Evolutionary conservation across 2,888 invertebrate genomes (phyloP).

Genomic region (Amphimallon solstitiale): DNA sequence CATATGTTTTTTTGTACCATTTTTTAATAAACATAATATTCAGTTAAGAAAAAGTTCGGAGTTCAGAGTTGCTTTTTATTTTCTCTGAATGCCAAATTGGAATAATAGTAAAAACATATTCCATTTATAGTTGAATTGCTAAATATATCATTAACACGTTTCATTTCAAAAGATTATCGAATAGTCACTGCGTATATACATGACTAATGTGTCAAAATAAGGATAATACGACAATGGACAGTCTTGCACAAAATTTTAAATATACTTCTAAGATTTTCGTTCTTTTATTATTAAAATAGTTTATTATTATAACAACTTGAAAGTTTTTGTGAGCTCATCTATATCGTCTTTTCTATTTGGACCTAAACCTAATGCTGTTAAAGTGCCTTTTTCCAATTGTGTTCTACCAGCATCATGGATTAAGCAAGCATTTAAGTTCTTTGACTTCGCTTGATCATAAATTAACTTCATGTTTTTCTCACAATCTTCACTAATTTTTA

Average conservation of each 20-base stretch:
- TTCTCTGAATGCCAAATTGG: too few species aligned
- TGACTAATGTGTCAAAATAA: too few species aligned
- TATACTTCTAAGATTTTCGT: too few species aligned
- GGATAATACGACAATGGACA: too few species aligned
- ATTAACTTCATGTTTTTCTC: slow-evolving; percentile 66
- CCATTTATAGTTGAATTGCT: slow-evolving; percentile 17
- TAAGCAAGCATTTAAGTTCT: slow-evolving; percentile 66
- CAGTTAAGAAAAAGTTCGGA: too few species aligned
- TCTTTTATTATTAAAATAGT: slow-evolving; percentile 1
- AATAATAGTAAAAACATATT: too few species aligned
- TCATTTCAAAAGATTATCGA: too few species aligned
- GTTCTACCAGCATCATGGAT: slow-evolving; percentile 81
- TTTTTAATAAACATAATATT: too few species aligned
- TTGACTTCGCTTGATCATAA: slow-evolving; percentile 64
- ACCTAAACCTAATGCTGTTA: slow-evolving; percentile 80
- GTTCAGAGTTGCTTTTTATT: too few species aligned
- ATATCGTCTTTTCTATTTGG: slow-evolving; percentile 70
- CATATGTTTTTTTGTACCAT: too few species aligned
- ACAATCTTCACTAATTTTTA: slow-evolving; percentile 66
- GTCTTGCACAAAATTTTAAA: too few species aligned
- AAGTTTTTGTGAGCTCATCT: slow-evolving; percentile 71
- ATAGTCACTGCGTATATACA: too few species aligned
- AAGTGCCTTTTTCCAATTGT: slow-evolving; percentile 74
- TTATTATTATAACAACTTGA: slow-evolving; percentile 69
- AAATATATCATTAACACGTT: neutral